phyloP scores from a whole-genome alignment of 2,113 vertebrate species.

The Ceratotherium simum region DNA sequence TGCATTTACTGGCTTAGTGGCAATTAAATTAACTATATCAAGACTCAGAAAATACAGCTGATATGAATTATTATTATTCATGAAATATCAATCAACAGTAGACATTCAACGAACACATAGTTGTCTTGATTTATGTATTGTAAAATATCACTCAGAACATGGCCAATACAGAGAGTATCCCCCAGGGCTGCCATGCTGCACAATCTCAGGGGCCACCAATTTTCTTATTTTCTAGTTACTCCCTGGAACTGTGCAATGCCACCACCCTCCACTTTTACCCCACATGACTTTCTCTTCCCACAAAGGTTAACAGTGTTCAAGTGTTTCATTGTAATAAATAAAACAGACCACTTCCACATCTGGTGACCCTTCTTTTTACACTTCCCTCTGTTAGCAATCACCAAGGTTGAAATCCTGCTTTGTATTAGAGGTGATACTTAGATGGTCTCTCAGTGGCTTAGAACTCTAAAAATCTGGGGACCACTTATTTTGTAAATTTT shows the following conservation, averaged over 20 bases:
- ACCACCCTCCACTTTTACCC: background rate
- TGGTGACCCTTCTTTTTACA: background rate
- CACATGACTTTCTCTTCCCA: background rate
- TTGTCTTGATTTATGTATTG: too few species aligned
- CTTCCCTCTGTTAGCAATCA: too few species aligned
- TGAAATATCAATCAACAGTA: too few species aligned
- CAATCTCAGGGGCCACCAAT: background rate
- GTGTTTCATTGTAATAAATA: too few species aligned
- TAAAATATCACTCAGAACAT: too few species aligned
- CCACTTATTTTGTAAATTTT: background rate
- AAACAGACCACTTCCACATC: background rate
- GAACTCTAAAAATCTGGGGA: background rate
- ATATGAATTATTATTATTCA: too few species aligned
- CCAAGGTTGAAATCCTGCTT: background rate
- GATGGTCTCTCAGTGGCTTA: too few species aligned
- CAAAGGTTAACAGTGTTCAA: too few species aligned
- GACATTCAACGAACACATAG: too few species aligned
- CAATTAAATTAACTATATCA: background rate
- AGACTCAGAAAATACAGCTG: background rate
- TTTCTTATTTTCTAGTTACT: background rate
- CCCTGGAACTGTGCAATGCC: background rate
- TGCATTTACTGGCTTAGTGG: background rate
- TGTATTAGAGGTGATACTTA: too few species aligned
- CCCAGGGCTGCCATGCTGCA: too few species aligned
- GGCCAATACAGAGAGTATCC: too few species aligned